phyloP scores from a whole-genome alignment of 2,888 invertebrate species.

The Temnothorax rugatulus region DNA sequence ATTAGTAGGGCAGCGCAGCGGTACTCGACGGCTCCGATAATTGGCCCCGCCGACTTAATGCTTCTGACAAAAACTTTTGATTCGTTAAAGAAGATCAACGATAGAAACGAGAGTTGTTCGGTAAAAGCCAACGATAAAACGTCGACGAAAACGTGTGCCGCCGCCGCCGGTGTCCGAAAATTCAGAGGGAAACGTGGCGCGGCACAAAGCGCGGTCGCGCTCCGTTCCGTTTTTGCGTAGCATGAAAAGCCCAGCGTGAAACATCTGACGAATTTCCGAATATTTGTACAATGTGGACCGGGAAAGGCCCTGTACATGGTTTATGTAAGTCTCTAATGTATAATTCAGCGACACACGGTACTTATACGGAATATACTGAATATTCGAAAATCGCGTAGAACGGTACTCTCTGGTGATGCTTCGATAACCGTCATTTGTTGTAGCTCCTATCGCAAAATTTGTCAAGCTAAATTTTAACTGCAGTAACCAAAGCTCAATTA shows the following conservation, averaged over 20 bases:
- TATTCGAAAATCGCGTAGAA: constrained; percentile 22
- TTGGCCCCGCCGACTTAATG: constrained; percentile 53
- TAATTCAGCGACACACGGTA: constrained; percentile 31
- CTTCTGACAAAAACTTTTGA: constrained; percentile 52
- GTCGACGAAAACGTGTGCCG: constrained; percentile 41
- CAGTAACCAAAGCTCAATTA: neutral
- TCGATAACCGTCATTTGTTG: neutral
- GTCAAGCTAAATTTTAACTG: neutral
- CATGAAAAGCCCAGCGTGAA: constrained; percentile 47
- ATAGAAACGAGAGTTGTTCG: constrained; percentile 44
- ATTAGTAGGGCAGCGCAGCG: constrained; percentile 33
- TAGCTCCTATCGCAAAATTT: constrained; percentile 9
- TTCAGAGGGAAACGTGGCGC: constrained; percentile 50
- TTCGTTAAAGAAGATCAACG: constrained; percentile 55
- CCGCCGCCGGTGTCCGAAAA: constrained; percentile 33
- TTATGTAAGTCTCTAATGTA: constrained; percentile 33
- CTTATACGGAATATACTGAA: constrained; percentile 5
- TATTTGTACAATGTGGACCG: constrained; percentile 41
- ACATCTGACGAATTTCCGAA: constrained; percentile 51
- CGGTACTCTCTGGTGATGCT: neutral
- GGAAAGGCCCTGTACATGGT: constrained; percentile 31
- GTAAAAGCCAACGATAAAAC: constrained; percentile 45
- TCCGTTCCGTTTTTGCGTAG: constrained; percentile 34
- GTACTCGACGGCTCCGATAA: constrained; percentile 47
- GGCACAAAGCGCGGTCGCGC: constrained; percentile 45